Conservation (phyloP, 2,797 vertebrate species). For the Notoglanidium macrostoma region DNA sequence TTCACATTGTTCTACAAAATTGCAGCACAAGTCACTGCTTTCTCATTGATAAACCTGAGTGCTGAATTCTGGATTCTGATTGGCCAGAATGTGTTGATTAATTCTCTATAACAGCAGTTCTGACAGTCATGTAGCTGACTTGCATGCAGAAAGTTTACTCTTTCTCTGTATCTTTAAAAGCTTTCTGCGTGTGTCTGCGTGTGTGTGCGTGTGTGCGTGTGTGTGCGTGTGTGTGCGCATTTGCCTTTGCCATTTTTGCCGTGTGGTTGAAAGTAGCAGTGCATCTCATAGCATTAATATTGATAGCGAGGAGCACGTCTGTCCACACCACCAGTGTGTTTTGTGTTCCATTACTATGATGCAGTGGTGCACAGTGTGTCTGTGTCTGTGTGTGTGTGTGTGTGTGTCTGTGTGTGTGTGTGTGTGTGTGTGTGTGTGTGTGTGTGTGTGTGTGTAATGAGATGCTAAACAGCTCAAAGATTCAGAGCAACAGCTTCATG, state of each 20-base stretch:
- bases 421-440: conserved; percentile 13
- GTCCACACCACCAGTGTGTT: conserved; percentile 14
- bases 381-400: background rate
- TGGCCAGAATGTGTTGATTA: background rate
- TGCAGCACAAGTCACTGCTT: background rate
- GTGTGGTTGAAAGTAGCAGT: background rate
- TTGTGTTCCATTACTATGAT: background rate
- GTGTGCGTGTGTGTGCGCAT: background rate
- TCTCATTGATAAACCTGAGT: background rate
- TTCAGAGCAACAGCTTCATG: background rate
- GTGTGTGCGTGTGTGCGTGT: background rate
- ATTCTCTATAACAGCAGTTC: background rate
- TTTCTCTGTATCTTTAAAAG: background rate
- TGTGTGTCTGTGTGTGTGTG: background rate
- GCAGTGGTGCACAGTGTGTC: background rate
- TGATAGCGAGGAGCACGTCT: background rate
- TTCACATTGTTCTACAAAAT: background rate
- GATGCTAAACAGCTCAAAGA: conserved; percentile 12
- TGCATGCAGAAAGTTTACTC: background rate
- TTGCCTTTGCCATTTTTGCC: background rate
- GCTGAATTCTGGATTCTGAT: background rate
- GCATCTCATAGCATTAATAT: conserved; percentile 13
- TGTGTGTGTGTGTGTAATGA: background rate
- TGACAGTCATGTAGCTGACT: background rate
- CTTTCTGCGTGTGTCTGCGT: background rate